A percentile compares a stretch with the other conserved stretches of the same genome.
Conservation (phyloP, 2,888 invertebrate species). For the Rhabditoides inermis region DNA sequence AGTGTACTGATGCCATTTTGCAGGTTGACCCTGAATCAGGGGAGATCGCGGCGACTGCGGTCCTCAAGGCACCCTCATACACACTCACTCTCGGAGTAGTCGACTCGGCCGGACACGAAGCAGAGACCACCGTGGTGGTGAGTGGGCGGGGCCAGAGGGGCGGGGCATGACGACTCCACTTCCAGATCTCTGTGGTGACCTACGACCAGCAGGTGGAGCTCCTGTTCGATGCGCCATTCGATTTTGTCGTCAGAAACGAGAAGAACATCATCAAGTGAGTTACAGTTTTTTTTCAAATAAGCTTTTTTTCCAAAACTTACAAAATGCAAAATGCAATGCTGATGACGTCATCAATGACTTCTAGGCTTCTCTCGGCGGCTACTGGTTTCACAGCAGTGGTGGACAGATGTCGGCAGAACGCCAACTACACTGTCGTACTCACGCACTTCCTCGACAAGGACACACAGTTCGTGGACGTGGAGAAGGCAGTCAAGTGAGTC, state of each 20-base stretch:
- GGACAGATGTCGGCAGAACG: constrained; percentile 27
- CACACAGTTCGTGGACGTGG: constrained; percentile 23
- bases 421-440: constrained; percentile 29
- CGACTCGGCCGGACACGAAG: constrained; percentile 26
- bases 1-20: no score
- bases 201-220: constrained; percentile 29
- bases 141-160: neutral
- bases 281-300: neutral
- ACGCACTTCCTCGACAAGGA: constrained; percentile 24
- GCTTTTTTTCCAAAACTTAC: neutral
- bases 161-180: neutral
- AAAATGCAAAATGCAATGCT: neutral
- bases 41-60: constrained; percentile 21
- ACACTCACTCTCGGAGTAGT: constrained; percentile 21
- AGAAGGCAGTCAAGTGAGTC: constrained; percentile 17
- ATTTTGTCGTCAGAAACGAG: constrained; percentile 24
- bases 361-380: constrained; percentile 23
- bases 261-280: constrained; percentile 26
- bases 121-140: constrained; percentile 21
- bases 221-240: constrained; percentile 32
- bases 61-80: constrained; percentile 19
- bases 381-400: constrained; percentile 22
- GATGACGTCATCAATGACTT: constrained; percentile 1
- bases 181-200: constrained; percentile 24
- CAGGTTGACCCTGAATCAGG: no score